Evolutionary conservation across 2,888 invertebrate genomes (phyloP).

Genomic region (Eulithis testata): DNA sequence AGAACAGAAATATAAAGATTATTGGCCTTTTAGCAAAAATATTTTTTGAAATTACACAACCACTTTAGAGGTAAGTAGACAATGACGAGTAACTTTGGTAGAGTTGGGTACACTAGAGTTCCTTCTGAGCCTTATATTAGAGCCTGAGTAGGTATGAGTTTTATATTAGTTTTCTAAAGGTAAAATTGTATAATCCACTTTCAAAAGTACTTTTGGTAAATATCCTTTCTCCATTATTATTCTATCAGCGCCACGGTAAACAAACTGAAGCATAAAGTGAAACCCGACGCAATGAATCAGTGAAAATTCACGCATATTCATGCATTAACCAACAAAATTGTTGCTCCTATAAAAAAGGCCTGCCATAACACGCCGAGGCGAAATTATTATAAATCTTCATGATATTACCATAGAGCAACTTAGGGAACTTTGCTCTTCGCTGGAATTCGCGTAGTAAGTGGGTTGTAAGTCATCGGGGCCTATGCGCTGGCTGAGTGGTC

Average conservation of each 20-base stretch:
- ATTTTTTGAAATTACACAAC: too few relatives aligned
- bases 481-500: slow-evolving; percentile 54
- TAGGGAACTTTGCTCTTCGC: slow-evolving; percentile 78
- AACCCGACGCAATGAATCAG: slow-evolving; percentile 50
- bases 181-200: too few relatives aligned
- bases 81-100: too few relatives aligned
- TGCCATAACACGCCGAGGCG: slow-evolving; percentile 67
- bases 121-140: too few relatives aligned
- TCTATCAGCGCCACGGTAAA: not conserved
- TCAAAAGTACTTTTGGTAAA: too few relatives aligned
- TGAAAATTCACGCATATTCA: slow-evolving; percentile 53
- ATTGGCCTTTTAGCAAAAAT: too few relatives aligned
- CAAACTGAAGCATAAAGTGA: slow-evolving; percentile 25
- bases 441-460: slow-evolving; percentile 77
- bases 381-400: slow-evolving; percentile 84
- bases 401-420: slow-evolving; percentile 81
- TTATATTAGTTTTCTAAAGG: too few relatives aligned
- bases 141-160: too few relatives aligned
- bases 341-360: slow-evolving; percentile 71
- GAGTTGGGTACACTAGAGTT: too few relatives aligned
- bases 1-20: too few relatives aligned
- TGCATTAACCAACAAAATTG: slow-evolving; percentile 63
- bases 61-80: too few relatives aligned
- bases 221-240: not conserved
- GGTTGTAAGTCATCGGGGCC: slow-evolving; percentile 75